Evolutionary conservation across 2,113 vertebrate genomes (phyloP).

Genomic region (Tychaedon coryphoeus): DNA sequence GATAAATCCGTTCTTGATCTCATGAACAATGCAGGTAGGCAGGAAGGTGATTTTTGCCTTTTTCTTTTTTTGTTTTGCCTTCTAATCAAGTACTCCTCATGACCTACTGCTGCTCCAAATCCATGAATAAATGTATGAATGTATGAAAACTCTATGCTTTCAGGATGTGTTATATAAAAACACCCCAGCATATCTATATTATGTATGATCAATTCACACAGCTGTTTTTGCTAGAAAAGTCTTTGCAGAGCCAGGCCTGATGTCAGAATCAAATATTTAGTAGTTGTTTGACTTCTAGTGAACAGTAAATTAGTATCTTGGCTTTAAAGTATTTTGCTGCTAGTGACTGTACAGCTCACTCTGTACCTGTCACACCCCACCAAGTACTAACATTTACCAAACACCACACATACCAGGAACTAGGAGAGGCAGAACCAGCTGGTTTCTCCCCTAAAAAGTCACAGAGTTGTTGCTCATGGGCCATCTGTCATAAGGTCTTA

Average conservation of each 20-base stretch:
- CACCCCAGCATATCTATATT: neutral
- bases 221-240: slow-evolving; percentile 9
- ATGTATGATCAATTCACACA: neutral
- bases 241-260: neutral
- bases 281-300: neutral
- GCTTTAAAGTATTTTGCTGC: neutral
- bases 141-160: slow-evolving; percentile 1
- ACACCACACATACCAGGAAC: neutral
- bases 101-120: slow-evolving; percentile 23
- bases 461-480: neutral
- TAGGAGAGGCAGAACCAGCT: neutral
- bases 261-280: slow-evolving; percentile 7
- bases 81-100: slow-evolving; percentile 6
- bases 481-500: neutral
- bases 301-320: neutral
- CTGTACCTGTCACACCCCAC: slow-evolving; percentile 36
- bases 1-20: slow-evolving; percentile 17
- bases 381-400: slow-evolving; percentile 1
- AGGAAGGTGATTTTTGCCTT: neutral
- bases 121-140: slow-evolving; percentile 38
- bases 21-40: slow-evolving; percentile 33
- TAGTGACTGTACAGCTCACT: neutral
- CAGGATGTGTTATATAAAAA: slow-evolving; percentile 29
- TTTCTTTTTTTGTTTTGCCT: neutral
- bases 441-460: neutral